Evolutionary conservation across 2,113 vertebrate species (phyloP), one percentile per base, ranked within the genome.

Genomic region (Triplophysa siluroides): DNA sequence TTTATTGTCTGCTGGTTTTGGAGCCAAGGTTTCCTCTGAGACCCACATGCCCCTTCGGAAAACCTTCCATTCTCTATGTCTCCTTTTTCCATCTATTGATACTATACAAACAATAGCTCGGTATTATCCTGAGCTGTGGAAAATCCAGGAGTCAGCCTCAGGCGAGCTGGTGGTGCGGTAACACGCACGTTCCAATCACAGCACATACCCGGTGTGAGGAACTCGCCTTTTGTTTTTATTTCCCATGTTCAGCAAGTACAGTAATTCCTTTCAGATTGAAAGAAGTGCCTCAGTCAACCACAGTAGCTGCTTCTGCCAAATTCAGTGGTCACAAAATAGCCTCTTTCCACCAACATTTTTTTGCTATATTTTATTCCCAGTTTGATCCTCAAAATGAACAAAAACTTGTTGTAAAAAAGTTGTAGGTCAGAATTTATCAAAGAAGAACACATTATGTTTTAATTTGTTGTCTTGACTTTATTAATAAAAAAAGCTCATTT

Each of bases 181-280:
- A 80, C 69, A 64, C 45, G 68, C 41, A 75, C 14, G n/a, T 60
- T 50, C 75, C 58, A 71, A 60, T 69, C 52, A 74, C 26, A 79
- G 62, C 52, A 68, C 63, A 83, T 71, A 64, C 66, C 79, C 38
- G 41, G 50, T 64, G 41, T 78, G 64, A 76, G 61, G 72, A 67
- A 80, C 75, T 72, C 68, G 43, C 38, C 60, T 47, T 43, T 76
- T 86, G 79, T 86, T 86, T 76, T 86, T 84, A 73, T 78, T 84
- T 85, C 82, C 82, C 83, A 85, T 87, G 83, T 87, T 87, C 74
- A 80, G 80, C 69, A 78, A 82, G 74, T 50, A 82, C 45, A 71
- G 64, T 85, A 82, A 85, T 82, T 54, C 73, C 77, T 85, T 82
- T 58, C 85, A 81, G 38, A 65, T 83, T 83, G 83, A 66, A 82